phyloP scores from a whole-genome alignment of 2,113 vertebrate species.

The Pluvianellus socialis region DNA sequence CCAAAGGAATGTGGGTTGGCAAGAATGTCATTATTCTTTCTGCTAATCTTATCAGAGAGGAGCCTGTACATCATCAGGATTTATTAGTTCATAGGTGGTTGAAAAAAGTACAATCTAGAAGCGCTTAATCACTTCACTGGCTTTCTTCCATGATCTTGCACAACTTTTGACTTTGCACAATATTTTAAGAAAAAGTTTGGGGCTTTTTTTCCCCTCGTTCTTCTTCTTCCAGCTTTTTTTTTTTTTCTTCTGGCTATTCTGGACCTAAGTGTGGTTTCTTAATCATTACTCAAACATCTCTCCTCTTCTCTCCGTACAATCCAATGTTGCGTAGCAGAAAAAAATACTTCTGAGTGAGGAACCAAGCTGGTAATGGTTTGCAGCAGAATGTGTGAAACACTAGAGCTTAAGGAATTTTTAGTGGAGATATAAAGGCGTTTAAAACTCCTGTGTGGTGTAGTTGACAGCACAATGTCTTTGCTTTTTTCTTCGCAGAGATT shows the following conservation, averaged over 20 bases:
- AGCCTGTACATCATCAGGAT: not conserved
- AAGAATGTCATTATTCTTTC: accelerated
- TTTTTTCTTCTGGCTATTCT: accelerated
- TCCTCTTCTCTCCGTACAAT: not conserved
- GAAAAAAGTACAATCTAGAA: not conserved
- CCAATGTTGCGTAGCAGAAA: not conserved
- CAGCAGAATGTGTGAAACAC: not conserved
- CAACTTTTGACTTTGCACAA: not conserved
- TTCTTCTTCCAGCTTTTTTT: not conserved
- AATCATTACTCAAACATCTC: not conserved
- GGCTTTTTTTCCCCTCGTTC: accelerated
- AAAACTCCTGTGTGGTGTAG: not conserved
- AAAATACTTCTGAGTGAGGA: not conserved
- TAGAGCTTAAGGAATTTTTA: not conserved
- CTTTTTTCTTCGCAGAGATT: conserved; percentile 77
- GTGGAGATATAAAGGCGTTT: not conserved
- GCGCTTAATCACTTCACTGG: not conserved
- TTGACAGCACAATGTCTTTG: not conserved
- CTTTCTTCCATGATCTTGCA: not conserved
- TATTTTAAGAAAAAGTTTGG: not conserved
- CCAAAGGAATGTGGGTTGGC: not conserved
- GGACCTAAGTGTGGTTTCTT: not conserved
- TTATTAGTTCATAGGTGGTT: not conserved
- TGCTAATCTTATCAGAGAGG: not conserved
- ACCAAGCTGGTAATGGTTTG: not conserved